Base-by-base conservation (phyloP, 2,888 invertebrate species). In the Lampropteryx suffumata region DNA sequence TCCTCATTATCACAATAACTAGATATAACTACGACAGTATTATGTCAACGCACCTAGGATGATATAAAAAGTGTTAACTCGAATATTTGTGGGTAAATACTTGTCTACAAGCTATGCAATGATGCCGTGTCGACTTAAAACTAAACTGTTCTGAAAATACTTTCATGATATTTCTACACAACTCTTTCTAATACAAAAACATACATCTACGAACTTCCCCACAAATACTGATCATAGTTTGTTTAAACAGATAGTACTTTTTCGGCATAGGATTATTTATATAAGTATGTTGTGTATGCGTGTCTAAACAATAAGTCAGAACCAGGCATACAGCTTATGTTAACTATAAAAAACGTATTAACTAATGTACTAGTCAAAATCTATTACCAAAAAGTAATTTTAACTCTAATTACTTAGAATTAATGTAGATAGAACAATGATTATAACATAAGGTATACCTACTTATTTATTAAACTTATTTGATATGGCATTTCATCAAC, bases 291-390 rank as follows among this genome's bases (percentile, higher is more conserved):
- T n/a, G n/a, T n/a, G n/a, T n/a, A n/a, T n/a, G n/a, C n/a, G n/a
- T n/a, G n/a, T n/a, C n/a, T n/a, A n/a, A n/a, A n/a, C n/a, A n/a
- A n/a, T n/a, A n/a, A n/a, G n/a, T n/a, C n/a, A n/a, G n/a, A n/a
- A n/a, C n/a, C n/a, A n/a, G n/a, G n/a, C n/a, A n/a, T n/a, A n/a
- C n/a, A n/a, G n/a, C n/a, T n/a, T n/a, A n/a, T 17, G 17, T 17
- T 4, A 17, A 17, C 4, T 2, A 17, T 17, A 17, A 17, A 17
- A 17, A 24, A 24, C 7, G 32, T 41, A 45, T 32, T 42, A 47
- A 54, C 43, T 36, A 52, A 61, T 67, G 36, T 73, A 68, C 81
- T 81, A 82, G 81, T 82, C 81, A 79, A 68, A 70, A 40, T 65
- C 61, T 74, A 69, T 69, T 74, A 79, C 76, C 75, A 78, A 79